Conservation (phyloP, 2,113 vertebrate genomes). For the Plotosus lineatus region DNA sequence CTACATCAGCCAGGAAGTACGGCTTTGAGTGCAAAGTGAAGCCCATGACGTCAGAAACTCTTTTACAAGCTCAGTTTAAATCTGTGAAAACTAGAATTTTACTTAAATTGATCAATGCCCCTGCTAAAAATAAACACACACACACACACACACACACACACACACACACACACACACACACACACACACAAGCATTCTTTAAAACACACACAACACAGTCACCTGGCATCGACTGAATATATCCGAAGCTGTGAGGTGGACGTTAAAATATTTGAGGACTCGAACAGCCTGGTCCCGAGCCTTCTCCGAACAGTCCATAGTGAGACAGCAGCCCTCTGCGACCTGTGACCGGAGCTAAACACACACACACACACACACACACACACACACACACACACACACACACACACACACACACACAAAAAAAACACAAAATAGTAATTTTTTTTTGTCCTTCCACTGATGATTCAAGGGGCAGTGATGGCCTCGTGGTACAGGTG, state of each 20-base stretch:
- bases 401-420: slow-evolving; percentile 52
- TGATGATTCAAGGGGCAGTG: no score
- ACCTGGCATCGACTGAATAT: slow-evolving; percentile 92
- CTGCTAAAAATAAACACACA: not conserved
- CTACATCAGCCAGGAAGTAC: no score
- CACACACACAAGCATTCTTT: not conserved
- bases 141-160: not conserved
- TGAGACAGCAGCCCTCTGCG: slow-evolving; percentile 80
- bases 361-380: slow-evolving; percentile 5
- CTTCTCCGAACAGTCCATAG: slow-evolving; percentile 81
- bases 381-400: slow-evolving; percentile 25
- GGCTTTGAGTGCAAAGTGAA: no score
- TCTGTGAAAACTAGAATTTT: no score
- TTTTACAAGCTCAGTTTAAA: no score
- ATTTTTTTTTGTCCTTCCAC: no score
- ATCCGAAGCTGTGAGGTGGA: slow-evolving; percentile 69
- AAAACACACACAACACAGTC: slow-evolving; percentile 28
- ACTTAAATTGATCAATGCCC: not conserved
- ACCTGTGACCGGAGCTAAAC: slow-evolving; percentile 83
- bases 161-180: not conserved
- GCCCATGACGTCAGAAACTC: no score
- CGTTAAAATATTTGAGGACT: slow-evolving; percentile 81
- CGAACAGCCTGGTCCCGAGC: slow-evolving; percentile 78
- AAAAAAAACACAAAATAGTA: no score
- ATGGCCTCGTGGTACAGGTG: no score